Percentiles rank a stretch among this genome's conserved stretches.
Evolutionary conservation across 2,113 vertebrate species (phyloP).

Genomic region (Sisor rabdophorus): DNA sequence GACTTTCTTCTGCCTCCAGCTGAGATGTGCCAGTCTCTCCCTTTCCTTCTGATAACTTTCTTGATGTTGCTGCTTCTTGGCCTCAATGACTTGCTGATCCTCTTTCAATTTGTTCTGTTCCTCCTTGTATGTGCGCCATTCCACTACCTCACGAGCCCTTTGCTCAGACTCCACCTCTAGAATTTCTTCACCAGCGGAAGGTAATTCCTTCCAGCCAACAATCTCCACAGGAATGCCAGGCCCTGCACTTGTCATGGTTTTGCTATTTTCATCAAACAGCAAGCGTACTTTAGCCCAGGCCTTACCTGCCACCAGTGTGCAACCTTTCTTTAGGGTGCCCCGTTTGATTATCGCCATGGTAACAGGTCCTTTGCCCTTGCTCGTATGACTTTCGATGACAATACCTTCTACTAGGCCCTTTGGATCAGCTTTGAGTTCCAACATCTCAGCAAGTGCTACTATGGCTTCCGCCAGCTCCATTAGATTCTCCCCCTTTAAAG

Average conservation of each 20-base stretch:
- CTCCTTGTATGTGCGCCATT: slow-evolving; percentile 77
- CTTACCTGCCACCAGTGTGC: slow-evolving; percentile 83
- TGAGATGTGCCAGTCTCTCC: slow-evolving; percentile 68
- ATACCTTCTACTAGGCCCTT: slow-evolving; percentile 80
- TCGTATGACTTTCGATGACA: slow-evolving; percentile 85
- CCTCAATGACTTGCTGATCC: slow-evolving; percentile 72
- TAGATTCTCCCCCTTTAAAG: slow-evolving; percentile 87
- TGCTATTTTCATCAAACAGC: slow-evolving; percentile 84
- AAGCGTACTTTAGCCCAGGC: slow-evolving; percentile 90
- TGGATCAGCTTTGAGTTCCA: slow-evolving; percentile 86
- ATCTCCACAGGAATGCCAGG: slow-evolving; percentile 84
- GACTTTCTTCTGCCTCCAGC: slow-evolving; percentile 76
- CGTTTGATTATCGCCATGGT: slow-evolving; percentile 87
- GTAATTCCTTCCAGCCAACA: slow-evolving; percentile 88
- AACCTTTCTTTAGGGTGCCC: slow-evolving; percentile 82
- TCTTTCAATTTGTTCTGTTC: slow-evolving; percentile 73
- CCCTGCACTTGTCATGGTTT: slow-evolving; percentile 64
- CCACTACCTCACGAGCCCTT: slow-evolving; percentile 83
- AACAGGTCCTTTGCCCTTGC: slow-evolving; percentile 80
- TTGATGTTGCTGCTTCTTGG: slow-evolving; percentile 77
- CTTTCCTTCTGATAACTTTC: slow-evolving; percentile 69
- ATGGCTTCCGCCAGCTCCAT: slow-evolving; percentile 84
- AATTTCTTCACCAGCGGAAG: slow-evolving; percentile 86
- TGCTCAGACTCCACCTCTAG: slow-evolving; percentile 94
- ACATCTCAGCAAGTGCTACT: slow-evolving; percentile 82